Conservation (phyloP, 2,888 invertebrate species). For the Aricia artaxerxes region DNA sequence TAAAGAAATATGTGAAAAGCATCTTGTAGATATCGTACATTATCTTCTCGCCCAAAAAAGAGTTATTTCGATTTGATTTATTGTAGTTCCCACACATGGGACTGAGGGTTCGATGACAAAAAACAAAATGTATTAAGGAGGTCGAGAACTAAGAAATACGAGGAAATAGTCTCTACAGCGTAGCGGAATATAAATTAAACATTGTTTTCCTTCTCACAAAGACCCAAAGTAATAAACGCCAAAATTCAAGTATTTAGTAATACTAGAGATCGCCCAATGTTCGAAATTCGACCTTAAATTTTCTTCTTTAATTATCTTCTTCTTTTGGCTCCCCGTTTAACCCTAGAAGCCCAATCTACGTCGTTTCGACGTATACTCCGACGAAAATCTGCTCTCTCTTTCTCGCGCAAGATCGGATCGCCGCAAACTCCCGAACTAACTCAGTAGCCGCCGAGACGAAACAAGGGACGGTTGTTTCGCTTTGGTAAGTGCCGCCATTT, state of each 20-base stretch:
- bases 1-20: slow-evolving; percentile 1
- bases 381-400: too few relatives aligned
- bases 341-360: too few relatives aligned
- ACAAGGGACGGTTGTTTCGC: too few relatives aligned
- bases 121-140: slow-evolving; percentile 62
- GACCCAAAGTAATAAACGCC: not conserved
- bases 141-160: slow-evolving; percentile 57
- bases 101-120: slow-evolving; percentile 69
- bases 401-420: too few relatives aligned
- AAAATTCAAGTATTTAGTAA: not conserved
- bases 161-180: not conserved
- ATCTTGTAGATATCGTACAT: slow-evolving; percentile 39
- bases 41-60: slow-evolving; percentile 64
- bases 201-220: slow-evolving; percentile 1
- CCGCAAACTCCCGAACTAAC: too few relatives aligned
- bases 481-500: too few relatives aligned
- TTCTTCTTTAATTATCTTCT: too few relatives aligned
- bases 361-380: too few relatives aligned
- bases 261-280: too few relatives aligned
- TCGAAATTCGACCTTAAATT: too few relatives aligned
- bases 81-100: slow-evolving; percentile 70
- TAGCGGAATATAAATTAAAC: slow-evolving; percentile 10
- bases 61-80: slow-evolving; percentile 78
- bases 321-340: too few relatives aligned
- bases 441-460: too few relatives aligned